Conservation (phyloP, 2,797 vertebrate genomes). For the Alfaro cultratus region DNA sequence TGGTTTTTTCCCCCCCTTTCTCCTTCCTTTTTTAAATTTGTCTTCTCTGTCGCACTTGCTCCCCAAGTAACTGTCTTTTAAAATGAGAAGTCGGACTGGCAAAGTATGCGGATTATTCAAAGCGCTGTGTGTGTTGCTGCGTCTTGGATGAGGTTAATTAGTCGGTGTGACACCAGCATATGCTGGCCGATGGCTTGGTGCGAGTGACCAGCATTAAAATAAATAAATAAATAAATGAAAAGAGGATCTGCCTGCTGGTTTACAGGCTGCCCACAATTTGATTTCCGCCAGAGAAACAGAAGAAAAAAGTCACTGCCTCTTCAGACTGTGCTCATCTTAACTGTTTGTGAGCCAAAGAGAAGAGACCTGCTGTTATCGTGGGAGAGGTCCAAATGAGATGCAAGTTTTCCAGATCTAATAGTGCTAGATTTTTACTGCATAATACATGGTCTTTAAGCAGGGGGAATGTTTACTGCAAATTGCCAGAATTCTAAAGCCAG, state of each 20-base stretch:
- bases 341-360: slow-evolving; percentile 52
- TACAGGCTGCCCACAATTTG: slow-evolving; percentile 55
- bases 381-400: slow-evolving; percentile 63
- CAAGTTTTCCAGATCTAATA: slow-evolving; percentile 50
- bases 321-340: slow-evolving; percentile 49
- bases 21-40: slow-evolving; percentile 44
- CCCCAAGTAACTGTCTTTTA: slow-evolving; percentile 29
- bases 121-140: slow-evolving; percentile 44
- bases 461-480: not conserved
- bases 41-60: slow-evolving; percentile 39
- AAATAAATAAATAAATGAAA: slow-evolving; percentile 14
- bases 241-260: slow-evolving; percentile 56
- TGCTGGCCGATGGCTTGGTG: slow-evolving; percentile 53
- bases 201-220: slow-evolving; percentile 46
- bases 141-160: slow-evolving; percentile 58
- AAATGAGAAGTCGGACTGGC: slow-evolving; percentile 27
- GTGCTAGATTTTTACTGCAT: slow-evolving; percentile 39
- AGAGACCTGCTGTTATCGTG: slow-evolving; percentile 55
- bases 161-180: slow-evolving; percentile 60
- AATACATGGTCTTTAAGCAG: not conserved
- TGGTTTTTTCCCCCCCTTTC: slow-evolving; percentile 24
- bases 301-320: slow-evolving; percentile 38
- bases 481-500: slow-evolving; percentile 5
- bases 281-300: slow-evolving; percentile 45
- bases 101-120: slow-evolving; percentile 35